A percentile compares a stretch with the other conserved stretches of the same genome.
Conservation (phyloP, 2,113 vertebrate genomes). For the Campylomormyrus tamandua region DNA sequence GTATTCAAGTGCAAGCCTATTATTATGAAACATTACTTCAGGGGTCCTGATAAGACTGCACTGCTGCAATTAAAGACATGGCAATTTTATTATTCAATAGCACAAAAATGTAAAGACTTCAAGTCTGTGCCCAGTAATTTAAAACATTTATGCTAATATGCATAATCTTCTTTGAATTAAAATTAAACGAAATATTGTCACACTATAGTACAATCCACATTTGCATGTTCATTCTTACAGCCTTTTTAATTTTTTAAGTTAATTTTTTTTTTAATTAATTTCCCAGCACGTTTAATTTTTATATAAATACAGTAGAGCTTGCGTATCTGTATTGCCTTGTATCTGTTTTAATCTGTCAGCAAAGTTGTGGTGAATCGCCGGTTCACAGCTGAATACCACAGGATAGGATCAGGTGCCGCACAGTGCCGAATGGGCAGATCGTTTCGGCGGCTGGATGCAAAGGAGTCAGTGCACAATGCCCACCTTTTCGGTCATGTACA, state of each 20-base stretch:
- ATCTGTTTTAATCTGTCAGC: not conserved
- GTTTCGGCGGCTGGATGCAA: constrained; percentile 25
- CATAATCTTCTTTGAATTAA: not conserved
- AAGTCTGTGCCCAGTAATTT: not conserved
- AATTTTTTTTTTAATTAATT: not conserved
- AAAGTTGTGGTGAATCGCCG: not conserved
- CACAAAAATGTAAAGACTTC: not conserved
- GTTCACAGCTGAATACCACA: not conserved
- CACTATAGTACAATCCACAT: not conserved
- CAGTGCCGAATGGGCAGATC: constrained; percentile 22
- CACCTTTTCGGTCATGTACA: constrained; percentile 71
- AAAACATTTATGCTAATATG: not conserved
- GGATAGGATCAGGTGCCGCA: constrained; percentile 35
- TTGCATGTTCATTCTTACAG: not conserved
- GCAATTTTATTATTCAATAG: not conserved
- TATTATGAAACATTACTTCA: not conserved
- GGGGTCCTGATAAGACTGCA: not conserved
- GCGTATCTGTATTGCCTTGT: not conserved
- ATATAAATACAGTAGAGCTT: not conserved
- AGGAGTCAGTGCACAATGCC: constrained; percentile 58
- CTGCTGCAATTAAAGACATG: not conserved
- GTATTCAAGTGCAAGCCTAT: not conserved
- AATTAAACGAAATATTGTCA: not conserved
- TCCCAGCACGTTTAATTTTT: not conserved
- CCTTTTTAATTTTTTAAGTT: not conserved